Evolutionary conservation across 1,140 invertebrate species (phyloP), one percentile per base, ranked within the genome.

Genomic region (Euwallacea fornicatus): DNA sequence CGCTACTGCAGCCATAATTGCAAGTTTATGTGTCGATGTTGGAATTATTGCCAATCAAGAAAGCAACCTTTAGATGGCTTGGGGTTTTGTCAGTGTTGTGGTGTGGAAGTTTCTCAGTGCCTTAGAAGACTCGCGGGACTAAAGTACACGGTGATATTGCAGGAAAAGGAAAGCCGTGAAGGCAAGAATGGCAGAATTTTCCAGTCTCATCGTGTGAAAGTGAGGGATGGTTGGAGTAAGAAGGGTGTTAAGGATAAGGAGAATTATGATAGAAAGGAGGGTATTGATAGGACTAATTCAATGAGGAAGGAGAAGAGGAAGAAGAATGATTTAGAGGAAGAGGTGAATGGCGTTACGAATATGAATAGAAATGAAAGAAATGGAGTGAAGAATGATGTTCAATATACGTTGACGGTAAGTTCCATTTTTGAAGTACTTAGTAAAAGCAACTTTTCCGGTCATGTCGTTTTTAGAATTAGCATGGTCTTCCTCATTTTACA

Each of bases 121-220:
- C 10, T 13, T 13, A 56, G 16, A 56, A 56, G 16, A 56, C 54
- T 15, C 16, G 11, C 54, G 46, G 76, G 73, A 6, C 63, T 77
- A 33, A 76, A 73, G 0, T 79, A 79, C 46, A 73, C 72, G 8
- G 71, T 79, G 44, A 78, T 72, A 1, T 74, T 79, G 13, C 70
- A 77, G 60, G 65, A 64, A 50, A 74, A 56, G 59, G 62, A 3
- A 66, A 41, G 67, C 4, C 21, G 21, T 33, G 21, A 33, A 33
- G 21, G 21, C 21, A 33, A 33, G 21, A 33, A 66, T 15, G 21
- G 9, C 6, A 71, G 53, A 59, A 69, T 13, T n/a, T 15, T n/a
- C 10, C 58, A 72, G 43, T 13, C 42, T n/a, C 50, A 73, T 66
- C 66, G 73, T 62, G 71, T 76, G 16, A 76, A 74, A 69, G 60